A percentile compares a stretch with the other conserved stretches of the same genome.
Conservation (phyloP, 2,888 invertebrate species). For the Melanostoma mellinum region DNA sequence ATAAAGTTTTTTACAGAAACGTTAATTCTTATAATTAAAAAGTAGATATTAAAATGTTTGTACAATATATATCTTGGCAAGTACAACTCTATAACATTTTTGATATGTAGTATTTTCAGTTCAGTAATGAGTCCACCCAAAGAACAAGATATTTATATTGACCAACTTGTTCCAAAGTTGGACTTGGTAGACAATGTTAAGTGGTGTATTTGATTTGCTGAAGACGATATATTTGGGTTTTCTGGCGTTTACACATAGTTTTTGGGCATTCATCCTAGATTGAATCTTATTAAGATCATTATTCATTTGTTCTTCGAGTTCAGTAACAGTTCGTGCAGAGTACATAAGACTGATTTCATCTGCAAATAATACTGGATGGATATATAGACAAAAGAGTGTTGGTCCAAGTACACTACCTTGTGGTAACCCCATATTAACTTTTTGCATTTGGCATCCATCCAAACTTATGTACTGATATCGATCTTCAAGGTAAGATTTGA, state of each 20-base stretch:
- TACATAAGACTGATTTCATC: conserved; percentile 1
- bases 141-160: not conserved
- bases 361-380: not conserved
- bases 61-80: too few relatives aligned
- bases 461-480: not conserved
- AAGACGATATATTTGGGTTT: not conserved
- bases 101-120: not conserved
- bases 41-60: too few relatives aligned
- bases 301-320: not conserved
- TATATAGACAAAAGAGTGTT: not conserved
- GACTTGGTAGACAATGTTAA: too few relatives aligned
- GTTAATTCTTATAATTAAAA: too few relatives aligned
- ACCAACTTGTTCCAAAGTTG: too few relatives aligned
- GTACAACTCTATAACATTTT: too few relatives aligned
- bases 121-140: not conserved
- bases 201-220: too few relatives aligned
- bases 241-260: not conserved
- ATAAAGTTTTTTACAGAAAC: too few relatives aligned
- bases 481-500: not conserved
- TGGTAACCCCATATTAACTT: not conserved
- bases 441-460: not conserved
- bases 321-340: not conserved
- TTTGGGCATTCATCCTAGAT: not conserved
- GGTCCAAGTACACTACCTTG: conserved; percentile 1
- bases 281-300: not conserved